Evolutionary conservation across 1,140 invertebrate species (phyloP), one percentile per base, ranked within the genome.

Genomic region (Drosophila arizonae): DNA sequence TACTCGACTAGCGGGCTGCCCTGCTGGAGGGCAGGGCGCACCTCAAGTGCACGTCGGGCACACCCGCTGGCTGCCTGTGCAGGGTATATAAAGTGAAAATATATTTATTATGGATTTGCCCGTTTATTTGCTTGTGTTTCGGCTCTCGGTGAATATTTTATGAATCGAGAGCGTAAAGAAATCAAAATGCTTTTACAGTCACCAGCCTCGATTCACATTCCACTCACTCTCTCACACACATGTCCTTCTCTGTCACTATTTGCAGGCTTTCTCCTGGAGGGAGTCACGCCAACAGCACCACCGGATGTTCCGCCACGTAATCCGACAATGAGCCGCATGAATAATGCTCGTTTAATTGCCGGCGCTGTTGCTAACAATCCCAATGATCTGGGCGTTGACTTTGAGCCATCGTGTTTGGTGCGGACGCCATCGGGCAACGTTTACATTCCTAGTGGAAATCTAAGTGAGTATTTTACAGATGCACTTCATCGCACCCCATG

Each of bases 321-420:
- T 93, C 95, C 95, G 87, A 96, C 95, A 94, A 97, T 97, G 96
- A 96, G 94, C 93, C 94, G 96, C 90, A 94, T 96, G 90, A 97
- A 91, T 94, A 91, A 97, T 94, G 80, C 96, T 91, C 95, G 96
- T 92, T 90, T 91, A 91, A 94, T 96, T 91, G 95, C 94, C 88
- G 95, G 94, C 90, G 48, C 56, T 72, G 69, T 72, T 73, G 77
- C 72, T 75, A 89, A 80, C 77, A 96, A 95, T 92, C 94, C 95
- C 90, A 95, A 95, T 85, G 95, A 96, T 92, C 92, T 94, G 69
- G 94, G 94, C 90, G 94, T 94, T 78, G 97, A 98, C 92, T 96
- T 97, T 92, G 97, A 98, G 92, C 96, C 97, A 76, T 96, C 96
- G 90, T 98, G 96, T 93, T 94, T 98, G 81, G 96, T 97, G 81